Evolutionary conservation across 2,797 vertebrate species (phyloP).

Genomic region (Echiichthys vipera): DNA sequence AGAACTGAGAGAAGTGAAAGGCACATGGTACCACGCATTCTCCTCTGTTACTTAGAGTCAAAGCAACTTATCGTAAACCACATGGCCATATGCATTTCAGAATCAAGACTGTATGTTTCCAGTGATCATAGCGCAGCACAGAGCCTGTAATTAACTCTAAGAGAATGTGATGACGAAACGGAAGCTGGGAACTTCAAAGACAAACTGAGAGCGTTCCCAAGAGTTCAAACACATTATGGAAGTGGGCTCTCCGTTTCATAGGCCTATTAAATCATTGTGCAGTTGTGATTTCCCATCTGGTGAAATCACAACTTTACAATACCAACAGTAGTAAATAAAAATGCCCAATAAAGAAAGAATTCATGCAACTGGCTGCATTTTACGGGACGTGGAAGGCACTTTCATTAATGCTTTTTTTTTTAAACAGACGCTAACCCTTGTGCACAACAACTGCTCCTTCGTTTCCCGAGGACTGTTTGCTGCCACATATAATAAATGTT

Average conservation of each 20-base stretch:
- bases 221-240: conserved; percentile 66
- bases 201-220: conserved; percentile 39
- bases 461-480: conserved; percentile 35
- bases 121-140: conserved; percentile 48
- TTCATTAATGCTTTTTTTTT: conserved; percentile 42
- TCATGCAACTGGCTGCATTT: conserved; percentile 45
- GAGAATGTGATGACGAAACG: conserved; percentile 73
- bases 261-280: conserved; percentile 63
- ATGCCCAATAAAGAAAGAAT: conserved; percentile 57
- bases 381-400: conserved; percentile 35
- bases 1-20: conserved; percentile 35
- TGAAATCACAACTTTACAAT: conserved; percentile 65
- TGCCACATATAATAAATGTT: conserved; percentile 61
- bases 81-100: conserved; percentile 24
- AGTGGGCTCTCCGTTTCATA: conserved; percentile 58
- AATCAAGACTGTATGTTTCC: conserved; percentile 54
- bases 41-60: conserved; percentile 36
- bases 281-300: conserved; percentile 67
- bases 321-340: conserved; percentile 63
- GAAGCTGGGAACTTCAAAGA: conserved; percentile 72
- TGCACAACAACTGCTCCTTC: conserved; percentile 34
- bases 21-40: conserved; percentile 18
- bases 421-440: conserved; percentile 37
- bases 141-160: conserved; percentile 69
- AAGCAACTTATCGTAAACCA: conserved; percentile 48